phyloP scores from a whole-genome alignment of 2,113 vertebrate species.

The Nymphicus hollandicus region DNA sequence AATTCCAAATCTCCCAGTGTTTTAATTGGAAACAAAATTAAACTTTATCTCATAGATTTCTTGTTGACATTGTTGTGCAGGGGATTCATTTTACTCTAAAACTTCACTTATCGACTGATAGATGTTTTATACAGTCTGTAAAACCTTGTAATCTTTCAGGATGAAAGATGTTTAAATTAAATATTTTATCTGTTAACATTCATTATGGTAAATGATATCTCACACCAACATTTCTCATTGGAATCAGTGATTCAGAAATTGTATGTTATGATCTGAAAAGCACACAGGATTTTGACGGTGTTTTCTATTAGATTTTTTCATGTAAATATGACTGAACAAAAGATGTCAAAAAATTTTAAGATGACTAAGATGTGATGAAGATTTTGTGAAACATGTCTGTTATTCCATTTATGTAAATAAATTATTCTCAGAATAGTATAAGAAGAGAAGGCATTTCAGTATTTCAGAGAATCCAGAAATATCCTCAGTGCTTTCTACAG shows the following conservation, averaged over 20 bases:
- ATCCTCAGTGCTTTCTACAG: neutral
- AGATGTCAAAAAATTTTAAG: neutral
- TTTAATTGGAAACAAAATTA: neutral
- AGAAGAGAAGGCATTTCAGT: neutral
- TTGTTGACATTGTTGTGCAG: neutral
- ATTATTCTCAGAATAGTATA: neutral
- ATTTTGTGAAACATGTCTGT: neutral
- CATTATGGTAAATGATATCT: neutral
- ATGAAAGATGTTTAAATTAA: neutral
- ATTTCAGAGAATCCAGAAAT: neutral
- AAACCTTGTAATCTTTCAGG: neutral
- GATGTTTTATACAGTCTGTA: neutral
- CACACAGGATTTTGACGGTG: neutral
- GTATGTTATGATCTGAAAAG: neutral
- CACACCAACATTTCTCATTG: neutral
- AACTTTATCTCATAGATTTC: neutral
- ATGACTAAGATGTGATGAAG: neutral
- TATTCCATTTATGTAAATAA: neutral
- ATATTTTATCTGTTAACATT: neutral
- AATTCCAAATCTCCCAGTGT: neutral
- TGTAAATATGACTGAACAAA: neutral
- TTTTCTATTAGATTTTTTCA: neutral
- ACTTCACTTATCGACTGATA: neutral
- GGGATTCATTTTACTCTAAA: neutral
- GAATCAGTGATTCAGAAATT: neutral